Conservation (phyloP, 2,888 invertebrate genomes). For the Aphidoletes aphidimyza region DNA sequence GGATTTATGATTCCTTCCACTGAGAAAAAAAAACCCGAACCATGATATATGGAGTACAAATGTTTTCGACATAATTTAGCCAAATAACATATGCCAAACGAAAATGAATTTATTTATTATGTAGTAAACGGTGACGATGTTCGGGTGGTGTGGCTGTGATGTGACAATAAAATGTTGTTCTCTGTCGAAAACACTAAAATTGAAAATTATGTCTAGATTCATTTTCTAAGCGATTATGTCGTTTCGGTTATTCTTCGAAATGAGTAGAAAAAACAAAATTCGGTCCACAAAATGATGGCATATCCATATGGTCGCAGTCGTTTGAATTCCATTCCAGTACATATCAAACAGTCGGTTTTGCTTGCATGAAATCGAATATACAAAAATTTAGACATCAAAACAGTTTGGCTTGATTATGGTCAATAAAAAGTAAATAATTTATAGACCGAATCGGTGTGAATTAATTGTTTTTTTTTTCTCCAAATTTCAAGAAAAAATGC, state of each 20-base stretch:
- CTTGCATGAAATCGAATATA: not conserved
- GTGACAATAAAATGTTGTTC: conserved; percentile 25
- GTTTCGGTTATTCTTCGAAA: not conserved
- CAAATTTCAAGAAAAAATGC: not conserved
- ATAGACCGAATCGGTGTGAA: conserved; percentile 42
- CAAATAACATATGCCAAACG: conserved; percentile 30
- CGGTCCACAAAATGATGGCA: not conserved
- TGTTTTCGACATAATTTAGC: conserved; percentile 43
- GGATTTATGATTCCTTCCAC: not conserved
- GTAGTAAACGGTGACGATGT: not conserved
- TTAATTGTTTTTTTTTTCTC: conserved; percentile 31
- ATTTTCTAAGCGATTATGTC: not conserved
- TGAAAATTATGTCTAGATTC: conserved; percentile 7
- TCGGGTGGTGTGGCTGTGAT: not conserved
- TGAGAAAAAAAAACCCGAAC: not conserved
- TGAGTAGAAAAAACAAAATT: not conserved
- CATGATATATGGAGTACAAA: conserved; percentile 51
- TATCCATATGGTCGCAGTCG: conserved; percentile 31
- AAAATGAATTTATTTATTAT: conserved; percentile 36
- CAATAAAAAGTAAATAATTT: conserved; percentile 40
- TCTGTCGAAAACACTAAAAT: not conserved
- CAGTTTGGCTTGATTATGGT: not conserved
- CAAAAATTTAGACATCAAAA: conserved; percentile 29
- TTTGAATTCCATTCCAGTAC: not conserved
- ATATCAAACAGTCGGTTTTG: not conserved